phyloP scores from a whole-genome alignment of 2,797 vertebrate genomes.

The Benthosema pterotum region DNA sequence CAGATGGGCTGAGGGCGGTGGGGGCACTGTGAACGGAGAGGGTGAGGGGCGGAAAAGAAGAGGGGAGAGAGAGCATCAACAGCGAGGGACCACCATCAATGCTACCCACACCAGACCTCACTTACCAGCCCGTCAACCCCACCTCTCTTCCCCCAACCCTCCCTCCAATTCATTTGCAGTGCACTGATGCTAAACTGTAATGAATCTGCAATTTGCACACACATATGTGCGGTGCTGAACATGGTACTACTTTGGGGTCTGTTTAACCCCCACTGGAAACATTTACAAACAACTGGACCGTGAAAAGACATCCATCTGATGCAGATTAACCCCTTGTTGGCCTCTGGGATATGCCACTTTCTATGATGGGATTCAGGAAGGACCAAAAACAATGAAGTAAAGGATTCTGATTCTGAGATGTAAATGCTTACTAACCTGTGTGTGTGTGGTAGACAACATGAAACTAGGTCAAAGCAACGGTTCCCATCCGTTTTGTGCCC shows the following conservation, averaged over 20 bases:
- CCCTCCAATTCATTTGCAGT: slow-evolving; percentile 75
- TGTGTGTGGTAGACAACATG: no score
- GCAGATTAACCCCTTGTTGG: slow-evolving; percentile 69
- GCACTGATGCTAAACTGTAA: slow-evolving; percentile 72
- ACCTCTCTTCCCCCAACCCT: slow-evolving; percentile 54
- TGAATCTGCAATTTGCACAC: slow-evolving; percentile 80
- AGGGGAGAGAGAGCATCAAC: slow-evolving; percentile 54
- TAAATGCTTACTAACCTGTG: slow-evolving; percentile 24
- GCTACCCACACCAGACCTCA: slow-evolving; percentile 77
- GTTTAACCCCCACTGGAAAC: slow-evolving; percentile 78
- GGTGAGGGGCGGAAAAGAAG: slow-evolving; percentile 51
- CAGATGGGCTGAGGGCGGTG: slow-evolving; percentile 79
- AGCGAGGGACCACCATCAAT: slow-evolving; percentile 82
- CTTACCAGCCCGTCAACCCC: slow-evolving; percentile 55
- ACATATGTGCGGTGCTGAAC: slow-evolving; percentile 73
- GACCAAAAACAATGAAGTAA: slow-evolving; percentile 56
- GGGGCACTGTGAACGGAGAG: slow-evolving; percentile 63
- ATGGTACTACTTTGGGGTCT: slow-evolving; percentile 68
- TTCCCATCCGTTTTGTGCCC: no score
- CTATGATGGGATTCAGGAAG: slow-evolving; percentile 66
- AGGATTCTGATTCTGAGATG: slow-evolving; percentile 29
- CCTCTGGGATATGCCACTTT: slow-evolving; percentile 63
- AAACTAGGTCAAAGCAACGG: no score
- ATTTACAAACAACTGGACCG: slow-evolving; percentile 82
- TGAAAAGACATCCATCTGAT: slow-evolving; percentile 74